Base-by-base conservation (phyloP, 2,888 invertebrate species). In the Sarcophaga carnaria region DNA sequence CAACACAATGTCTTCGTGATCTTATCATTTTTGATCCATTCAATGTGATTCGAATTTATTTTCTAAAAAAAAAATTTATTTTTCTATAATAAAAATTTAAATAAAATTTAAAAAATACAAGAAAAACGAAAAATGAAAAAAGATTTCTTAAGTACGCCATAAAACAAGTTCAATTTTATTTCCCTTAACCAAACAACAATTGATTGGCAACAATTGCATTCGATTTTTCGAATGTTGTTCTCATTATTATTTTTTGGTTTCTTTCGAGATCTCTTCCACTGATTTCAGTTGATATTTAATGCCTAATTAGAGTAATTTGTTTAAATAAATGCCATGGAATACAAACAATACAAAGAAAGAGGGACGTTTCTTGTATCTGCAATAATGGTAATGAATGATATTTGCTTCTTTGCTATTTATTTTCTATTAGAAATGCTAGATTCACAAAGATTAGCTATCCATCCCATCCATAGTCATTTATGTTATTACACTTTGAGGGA, bases 21-120 rank as follows among this genome's bases (percentile, higher is more conserved):
- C 88, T 87, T 88, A 88, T 88, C 88, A 86, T 37, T 54, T 59
- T 74, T 83, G 87, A 85, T 88, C 80, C 78, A 83, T 75, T 88
- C 80, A 79, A 72, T 87, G 84, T 82, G 84, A 87, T 87, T 87
- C 79, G 87, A 84, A 76, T 87, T 69, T 70, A 59, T 20, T 25
- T 62, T 63, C 17, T 49, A 63, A 11, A 37, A 20, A 64, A 72
- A 37, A 66, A 10, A 10, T 59, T 74, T 70, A 71, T 78, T 20
- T 81, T 76, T 71, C 59, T 72, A 62, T 60, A 49, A 47, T 69
- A 75, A 54, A 60, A 75, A 87, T 81, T 87, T 79, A 81, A 84
- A 86, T 79, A 80, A 66, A 77, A 74, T 69, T 77, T 63, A 20
- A 72, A 64, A 67, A 75, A 54, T 17, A 54, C 17, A 17, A 14